Evolutionary conservation across 2,113 vertebrate species (phyloP).

Genomic region (Ia io): DNA sequence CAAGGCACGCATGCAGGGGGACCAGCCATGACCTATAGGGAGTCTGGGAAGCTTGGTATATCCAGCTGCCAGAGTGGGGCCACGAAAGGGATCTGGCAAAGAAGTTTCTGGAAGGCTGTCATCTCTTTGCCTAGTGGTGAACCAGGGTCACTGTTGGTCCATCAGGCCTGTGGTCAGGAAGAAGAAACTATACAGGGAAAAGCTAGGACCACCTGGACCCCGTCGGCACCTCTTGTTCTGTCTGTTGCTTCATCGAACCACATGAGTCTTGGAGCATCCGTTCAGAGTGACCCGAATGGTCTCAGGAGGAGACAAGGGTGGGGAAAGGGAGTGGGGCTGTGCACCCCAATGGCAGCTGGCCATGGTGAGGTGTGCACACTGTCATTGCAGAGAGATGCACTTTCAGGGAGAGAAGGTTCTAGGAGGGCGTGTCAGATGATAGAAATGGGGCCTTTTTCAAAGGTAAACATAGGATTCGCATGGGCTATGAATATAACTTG

Average conservation of each 20-base stretch:
- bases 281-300: too few relatives aligned
- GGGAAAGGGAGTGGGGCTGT: not conserved
- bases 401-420: not conserved
- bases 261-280: not conserved
- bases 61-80: not conserved
- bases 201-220: not conserved
- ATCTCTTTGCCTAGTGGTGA: not conserved
- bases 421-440: not conserved
- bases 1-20: accelerated
- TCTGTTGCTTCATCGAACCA: not conserved
- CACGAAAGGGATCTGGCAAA: not conserved
- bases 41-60: not conserved
- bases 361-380: not conserved
- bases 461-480: not conserved
- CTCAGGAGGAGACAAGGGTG: not conserved
- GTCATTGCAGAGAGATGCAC: not conserved
- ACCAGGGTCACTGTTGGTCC: not conserved
- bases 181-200: too few relatives aligned
- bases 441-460: not conserved
- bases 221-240: accelerated
- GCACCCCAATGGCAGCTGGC: not conserved
- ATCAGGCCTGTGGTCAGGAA: not conserved
- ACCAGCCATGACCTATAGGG: not conserved
- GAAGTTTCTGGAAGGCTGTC: not conserved
- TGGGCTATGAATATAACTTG: not conserved